Percentiles rank a stretch among this genome's conserved stretches.
These are phyloP conservation scores for Pemphredon lugubris DNA, from an alignment of 2,888 invertebrate genomes.

Conservation along the genomic window DNA sequence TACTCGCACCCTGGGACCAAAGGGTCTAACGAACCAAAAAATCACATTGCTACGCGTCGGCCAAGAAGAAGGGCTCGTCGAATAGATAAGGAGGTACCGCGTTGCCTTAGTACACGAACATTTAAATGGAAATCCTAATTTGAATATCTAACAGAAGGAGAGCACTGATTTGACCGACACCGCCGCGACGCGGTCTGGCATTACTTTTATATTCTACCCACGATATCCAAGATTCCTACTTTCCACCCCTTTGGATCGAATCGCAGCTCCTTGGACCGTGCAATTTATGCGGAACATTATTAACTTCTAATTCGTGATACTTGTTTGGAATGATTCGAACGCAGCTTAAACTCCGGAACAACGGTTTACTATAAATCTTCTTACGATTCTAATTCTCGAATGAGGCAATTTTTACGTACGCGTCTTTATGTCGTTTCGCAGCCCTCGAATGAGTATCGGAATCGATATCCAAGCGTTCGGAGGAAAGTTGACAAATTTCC, in stretches of 20 bases:
- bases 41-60: conserved; percentile 64
- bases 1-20: conserved; percentile 67
- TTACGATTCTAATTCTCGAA: no score
- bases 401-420: no score
- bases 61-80: conserved; percentile 47
- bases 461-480: not conserved
- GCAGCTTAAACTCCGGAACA: no score
- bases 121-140: conserved; percentile 39
- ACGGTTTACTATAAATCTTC: no score
- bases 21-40: conserved; percentile 77
- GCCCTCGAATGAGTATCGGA: not conserved
- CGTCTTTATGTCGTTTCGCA: no score
- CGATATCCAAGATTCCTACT: not conserved
- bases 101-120: conserved; percentile 7
- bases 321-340: no score
- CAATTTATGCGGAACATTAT: no score
- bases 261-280: not conserved
- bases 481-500: conserved; percentile 47
- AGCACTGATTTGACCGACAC: conserved; percentile 8
- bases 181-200: not conserved
- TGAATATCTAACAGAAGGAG: conserved; percentile 35
- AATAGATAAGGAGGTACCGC: conserved; percentile 4
- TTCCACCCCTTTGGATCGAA: conserved; percentile 2
- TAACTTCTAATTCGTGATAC: no score
- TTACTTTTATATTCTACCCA: not conserved